Base-by-base conservation (phyloP, 2,888 invertebrate species). In the Tineola bisselliella region DNA sequence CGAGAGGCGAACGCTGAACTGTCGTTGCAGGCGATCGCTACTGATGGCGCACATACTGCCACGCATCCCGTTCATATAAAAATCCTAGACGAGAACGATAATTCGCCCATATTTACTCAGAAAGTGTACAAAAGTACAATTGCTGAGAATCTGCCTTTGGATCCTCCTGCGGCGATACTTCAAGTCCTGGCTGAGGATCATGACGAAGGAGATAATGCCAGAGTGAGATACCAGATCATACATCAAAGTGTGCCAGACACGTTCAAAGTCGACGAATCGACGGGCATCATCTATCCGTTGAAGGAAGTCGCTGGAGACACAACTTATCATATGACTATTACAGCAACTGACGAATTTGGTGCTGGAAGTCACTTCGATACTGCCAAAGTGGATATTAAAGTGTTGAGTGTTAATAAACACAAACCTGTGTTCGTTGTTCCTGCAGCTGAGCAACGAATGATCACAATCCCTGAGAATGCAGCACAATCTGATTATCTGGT, bases 41-140 rank as follows among this genome's bases (percentile, higher is more conserved):
- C 88, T 58, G 97, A 97, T 70, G 91, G 91, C 63, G 96, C 94
- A 0, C 90, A 93, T 68, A 90, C 91, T 1, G 90, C 91, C n/a
- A 91, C 93, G 17, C 93, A 93, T 0, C 93, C 93, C 19, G 93
- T 93, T 75, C 90, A 92, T 70, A 90, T 96, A 52, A 91, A 91
- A 75, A 88, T 97, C 10, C 73, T 90, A 25, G 97, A 97, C 75
- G 90, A 94, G n/a, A 97, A 97, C 77, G 97, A 97, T 77, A 95
- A 97, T 79, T 82, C 91, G 0, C 97, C 97, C 0, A 82, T 90
- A 54, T 97, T 98, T 77, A 90, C 90, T 0, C 92, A 93, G 66
- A 90, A 90, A 57, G 90, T 90, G 8, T 97, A 96, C 77, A 90
- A 91, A 67, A 91, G 93, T 0, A 93, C 91, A 0, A 93, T 97